Evolutionary conservation across 2,888 invertebrate genomes (phyloP).

Genomic region (Cantharis flavilabris): DNA sequence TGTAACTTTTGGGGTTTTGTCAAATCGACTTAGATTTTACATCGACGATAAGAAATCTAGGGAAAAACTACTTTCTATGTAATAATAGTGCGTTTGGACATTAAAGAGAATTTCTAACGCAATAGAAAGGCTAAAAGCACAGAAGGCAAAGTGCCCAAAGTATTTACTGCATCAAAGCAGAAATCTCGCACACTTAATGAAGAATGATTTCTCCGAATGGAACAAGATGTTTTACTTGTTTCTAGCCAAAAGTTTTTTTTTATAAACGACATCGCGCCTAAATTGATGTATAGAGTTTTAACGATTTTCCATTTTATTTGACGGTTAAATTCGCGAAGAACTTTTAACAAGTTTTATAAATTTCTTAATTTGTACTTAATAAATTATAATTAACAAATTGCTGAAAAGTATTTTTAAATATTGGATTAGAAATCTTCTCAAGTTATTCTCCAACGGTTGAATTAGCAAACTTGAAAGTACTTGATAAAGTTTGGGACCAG

Average conservation of each 20-base stretch:
- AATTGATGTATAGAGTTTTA: conserved; percentile 14
- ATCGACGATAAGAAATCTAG: not conserved
- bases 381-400: not conserved
- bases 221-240: conserved; percentile 34
- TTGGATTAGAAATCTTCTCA: conserved; percentile 21
- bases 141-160: conserved; percentile 20
- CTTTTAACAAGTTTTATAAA: not conserved
- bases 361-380: not conserved
- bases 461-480: conserved; percentile 28
- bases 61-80: not conserved
- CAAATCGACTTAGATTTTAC: not conserved
- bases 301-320: not conserved
- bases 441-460: conserved; percentile 18
- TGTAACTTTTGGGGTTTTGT: not conserved
- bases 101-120: conserved; percentile 29
- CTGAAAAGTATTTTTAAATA: conserved; percentile 8
- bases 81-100: conserved; percentile 28
- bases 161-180: conserved; percentile 29
- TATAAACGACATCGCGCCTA: conserved; percentile 13
- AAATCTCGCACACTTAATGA: conserved; percentile 33
- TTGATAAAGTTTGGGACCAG: conserved; percentile 26
- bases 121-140: conserved; percentile 26
- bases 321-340: not conserved
- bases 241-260: conserved; percentile 27
- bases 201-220: conserved; percentile 36